Base-by-base conservation (phyloP, 2,888 invertebrate species). In the Troides aeacus region DNA sequence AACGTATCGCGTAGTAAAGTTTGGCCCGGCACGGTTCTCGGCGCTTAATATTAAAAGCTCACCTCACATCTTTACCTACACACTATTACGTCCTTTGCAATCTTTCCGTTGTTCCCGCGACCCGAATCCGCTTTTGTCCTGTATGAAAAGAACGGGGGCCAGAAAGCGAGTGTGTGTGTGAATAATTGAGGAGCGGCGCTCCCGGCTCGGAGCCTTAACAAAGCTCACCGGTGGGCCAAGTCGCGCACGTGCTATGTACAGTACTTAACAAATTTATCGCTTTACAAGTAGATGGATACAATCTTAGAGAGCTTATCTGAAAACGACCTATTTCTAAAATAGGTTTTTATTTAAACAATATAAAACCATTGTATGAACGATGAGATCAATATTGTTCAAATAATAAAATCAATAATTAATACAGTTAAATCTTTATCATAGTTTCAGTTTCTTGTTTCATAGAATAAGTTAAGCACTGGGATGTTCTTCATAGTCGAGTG, bases 51-150 rank as follows among this genome's bases (percentile, higher is more conserved):
- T 89, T 89, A 88, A 87, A 86, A 84, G 84, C 83, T 84, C 81
- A 83, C 83, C 82, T 83, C 77, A 78, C 79, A 78, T 80, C 79
- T 77, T 82, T 81, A 74, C 80, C 76, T 81, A 77, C 76, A 78
- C 68, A 73, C 73, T 81, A 83, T 76, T 81, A 82, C 78, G 83
- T 86, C 86, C 86, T 87, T 87, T 87, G 87, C 88, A 89, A 90
- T 88, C 85, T 87, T 86, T 83, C 84, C 85, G 88, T 89, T 90
- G 91, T 91, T 88, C 82, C 83, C 84, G 77, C 86, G 88, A 83
- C 89, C 89, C 90, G 87, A 83, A 87, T 90, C 79, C 86, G 81
- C 90, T 82, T 87, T 92, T 92, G 91, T 91, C 82, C 87, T 78
- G 77, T 77, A 85, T 89, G 88, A 90, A 91, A 90, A 87, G 89